A percentile compares a stretch with the other conserved stretches of the same genome.
phyloP scores from a whole-genome alignment of 1,140 invertebrate species.

The Heliconius eleuchia region DNA sequence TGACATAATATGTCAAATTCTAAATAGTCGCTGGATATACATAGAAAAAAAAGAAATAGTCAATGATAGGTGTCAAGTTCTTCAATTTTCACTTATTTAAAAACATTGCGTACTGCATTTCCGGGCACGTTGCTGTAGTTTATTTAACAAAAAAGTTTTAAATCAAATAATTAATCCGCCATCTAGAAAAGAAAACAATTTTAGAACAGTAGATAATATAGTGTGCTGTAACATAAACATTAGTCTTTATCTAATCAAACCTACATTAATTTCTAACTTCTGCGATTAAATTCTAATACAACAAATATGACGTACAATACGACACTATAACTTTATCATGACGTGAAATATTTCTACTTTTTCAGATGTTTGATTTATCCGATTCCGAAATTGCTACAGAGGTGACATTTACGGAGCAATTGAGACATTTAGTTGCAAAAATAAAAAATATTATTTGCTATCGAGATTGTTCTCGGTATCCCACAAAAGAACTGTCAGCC shows the following conservation, averaged over 20 bases:
- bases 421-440: conserved; percentile 70
- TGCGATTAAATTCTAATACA: background rate
- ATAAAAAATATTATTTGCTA: conserved; percentile 77
- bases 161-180: too few species aligned
- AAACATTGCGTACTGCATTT: too few species aligned
- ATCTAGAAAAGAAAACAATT: too few species aligned
- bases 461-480: conserved; percentile 65
- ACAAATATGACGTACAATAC: background rate
- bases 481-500: conserved; percentile 71
- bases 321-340: background rate
- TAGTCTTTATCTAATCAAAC: background rate
- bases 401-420: conserved; percentile 77
- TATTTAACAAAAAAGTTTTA: too few species aligned
- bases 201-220: too few species aligned
- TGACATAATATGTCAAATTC: background rate
- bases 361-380: conserved; percentile 78
- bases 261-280: background rate
- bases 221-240: too few species aligned
- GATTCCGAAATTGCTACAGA: conserved; percentile 77
- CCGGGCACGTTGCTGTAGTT: too few species aligned
- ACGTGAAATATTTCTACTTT: conserved; percentile 3
- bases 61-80: background rate
- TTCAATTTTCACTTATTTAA: background rate
- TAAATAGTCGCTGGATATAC: background rate
- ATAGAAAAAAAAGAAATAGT: background rate